Percentiles rank a stretch among this genome's conserved stretches.
Evolutionary conservation across 2,888 invertebrate species (phyloP).

Genomic region (Drosophila acutilabella): DNA sequence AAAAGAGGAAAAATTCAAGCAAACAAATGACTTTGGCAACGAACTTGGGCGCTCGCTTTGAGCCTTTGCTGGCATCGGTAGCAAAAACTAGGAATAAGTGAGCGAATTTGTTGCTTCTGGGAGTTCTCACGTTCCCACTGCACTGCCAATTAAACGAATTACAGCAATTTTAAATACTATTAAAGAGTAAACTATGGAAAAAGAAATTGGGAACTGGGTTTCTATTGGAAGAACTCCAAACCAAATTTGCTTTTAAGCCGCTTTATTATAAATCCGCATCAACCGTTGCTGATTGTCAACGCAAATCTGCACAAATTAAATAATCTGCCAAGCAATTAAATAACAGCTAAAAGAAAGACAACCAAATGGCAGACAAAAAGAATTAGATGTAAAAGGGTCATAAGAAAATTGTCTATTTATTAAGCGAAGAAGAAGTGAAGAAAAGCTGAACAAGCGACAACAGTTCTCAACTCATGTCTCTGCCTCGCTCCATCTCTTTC

Average conservation of each 20-base stretch:
- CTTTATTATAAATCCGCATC: not conserved
- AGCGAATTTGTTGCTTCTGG: conserved; percentile 9
- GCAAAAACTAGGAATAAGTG: conserved; percentile 10
- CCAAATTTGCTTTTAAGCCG: not conserved
- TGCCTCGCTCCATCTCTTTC: not conserved
- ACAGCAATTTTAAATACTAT: conserved; percentile 15
- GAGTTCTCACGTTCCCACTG: conserved; percentile 20
- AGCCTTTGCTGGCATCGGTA: conserved; percentile 15
- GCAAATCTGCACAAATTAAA: conserved; percentile 58
- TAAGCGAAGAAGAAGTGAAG: conserved; percentile 38
- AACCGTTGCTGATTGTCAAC: conserved; percentile 8
- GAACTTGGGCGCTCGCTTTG: conserved; percentile 47
- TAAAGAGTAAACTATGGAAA: not conserved
- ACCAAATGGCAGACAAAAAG: not conserved
- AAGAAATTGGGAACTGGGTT: not conserved
- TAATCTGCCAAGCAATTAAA: conserved; percentile 57
- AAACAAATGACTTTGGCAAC: conserved; percentile 76
- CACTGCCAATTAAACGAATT: conserved; percentile 11
- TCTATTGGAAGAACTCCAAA: not conserved
- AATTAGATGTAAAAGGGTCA: conserved; percentile 34
- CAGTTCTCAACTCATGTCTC: not conserved
- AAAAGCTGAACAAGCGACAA: conserved; percentile 29
- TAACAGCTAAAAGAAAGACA: conserved; percentile 34
- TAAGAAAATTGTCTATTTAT: conserved; percentile 70
- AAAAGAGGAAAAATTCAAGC: not conserved